These are phyloP conservation scores for Scolopax rusticola DNA, from an alignment of 2,797 vertebrate species.

Conservation along the genomic window DNA sequence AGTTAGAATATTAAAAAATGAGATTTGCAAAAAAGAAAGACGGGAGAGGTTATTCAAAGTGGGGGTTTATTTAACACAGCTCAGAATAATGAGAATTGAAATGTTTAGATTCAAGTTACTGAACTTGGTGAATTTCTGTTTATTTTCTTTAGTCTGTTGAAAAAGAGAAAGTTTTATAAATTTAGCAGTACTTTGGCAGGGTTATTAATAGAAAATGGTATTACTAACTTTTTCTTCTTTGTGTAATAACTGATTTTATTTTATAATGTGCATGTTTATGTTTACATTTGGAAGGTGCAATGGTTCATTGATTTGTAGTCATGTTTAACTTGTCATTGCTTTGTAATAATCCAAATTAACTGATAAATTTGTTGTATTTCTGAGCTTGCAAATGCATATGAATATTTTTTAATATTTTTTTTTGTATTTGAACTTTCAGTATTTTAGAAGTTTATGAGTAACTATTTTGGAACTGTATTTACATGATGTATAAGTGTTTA, in stretches of 20 bases:
- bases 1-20: neutral
- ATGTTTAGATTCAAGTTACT: neutral
- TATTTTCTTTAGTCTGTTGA: neutral
- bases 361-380: slow-evolving; percentile 21
- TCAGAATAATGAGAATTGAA: neutral
- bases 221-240: slow-evolving; percentile 62
- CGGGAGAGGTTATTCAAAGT: neutral
- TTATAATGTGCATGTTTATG: slow-evolving; percentile 40
- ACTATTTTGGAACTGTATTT: slow-evolving; percentile 27
- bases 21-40: neutral
- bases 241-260: slow-evolving; percentile 16
- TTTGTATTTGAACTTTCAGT: neutral
- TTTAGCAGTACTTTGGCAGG: neutral
- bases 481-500: neutral
- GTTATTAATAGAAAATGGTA: slow-evolving; percentile 30
- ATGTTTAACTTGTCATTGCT: slow-evolving; percentile 46
- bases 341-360: slow-evolving; percentile 56
- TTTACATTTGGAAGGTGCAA: slow-evolving; percentile 54
- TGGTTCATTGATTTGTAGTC: slow-evolving; percentile 1
- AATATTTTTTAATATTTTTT: neutral
- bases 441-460: neutral
- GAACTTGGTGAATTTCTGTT: neutral
- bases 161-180: neutral
- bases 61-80: neutral
- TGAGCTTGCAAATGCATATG: neutral